Conservation (phyloP, 1,140 invertebrate species). For the Brachionus paranguensis region DNA sequence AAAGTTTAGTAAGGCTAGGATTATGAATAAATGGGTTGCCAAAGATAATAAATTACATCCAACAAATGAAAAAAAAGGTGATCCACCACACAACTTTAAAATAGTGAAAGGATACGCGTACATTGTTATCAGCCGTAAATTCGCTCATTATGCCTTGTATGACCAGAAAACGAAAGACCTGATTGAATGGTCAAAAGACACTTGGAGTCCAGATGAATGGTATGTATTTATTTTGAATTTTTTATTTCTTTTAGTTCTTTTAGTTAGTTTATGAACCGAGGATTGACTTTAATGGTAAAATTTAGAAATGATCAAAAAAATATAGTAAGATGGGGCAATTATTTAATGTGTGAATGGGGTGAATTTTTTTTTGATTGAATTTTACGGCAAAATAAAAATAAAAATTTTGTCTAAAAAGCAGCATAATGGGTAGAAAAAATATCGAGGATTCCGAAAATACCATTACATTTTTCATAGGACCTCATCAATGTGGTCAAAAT, state of each 20-base stretch:
- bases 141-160: constrained; percentile 43
- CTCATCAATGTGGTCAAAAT: too few species aligned
- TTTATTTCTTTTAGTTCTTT: not conserved
- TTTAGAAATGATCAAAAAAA: too few species aligned
- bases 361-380: too few species aligned
- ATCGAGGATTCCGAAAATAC: too few species aligned
- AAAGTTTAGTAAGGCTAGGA: not conserved
- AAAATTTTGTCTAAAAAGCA: too few species aligned
- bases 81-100: constrained; percentile 43
- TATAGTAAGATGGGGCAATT: too few species aligned
- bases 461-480: too few species aligned
- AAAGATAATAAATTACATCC: constrained; percentile 35
- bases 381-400: too few species aligned
- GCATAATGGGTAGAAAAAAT: too few species aligned
- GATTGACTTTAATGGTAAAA: too few species aligned
- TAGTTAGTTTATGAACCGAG: too few species aligned
- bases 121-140: constrained; percentile 44
- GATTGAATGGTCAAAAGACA: constrained; percentile 44
- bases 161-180: constrained; percentile 43
- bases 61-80: not conserved
- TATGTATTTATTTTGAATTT: constrained; percentile 28
- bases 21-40: constrained; percentile 37
- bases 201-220: constrained; percentile 46
- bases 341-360: too few species aligned
- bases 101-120: constrained; percentile 47